A percentile compares a stretch with the other conserved stretches of the same genome.
Evolutionary conservation across 2,797 vertebrate species (phyloP).

Genomic region (Anas acuta): DNA sequence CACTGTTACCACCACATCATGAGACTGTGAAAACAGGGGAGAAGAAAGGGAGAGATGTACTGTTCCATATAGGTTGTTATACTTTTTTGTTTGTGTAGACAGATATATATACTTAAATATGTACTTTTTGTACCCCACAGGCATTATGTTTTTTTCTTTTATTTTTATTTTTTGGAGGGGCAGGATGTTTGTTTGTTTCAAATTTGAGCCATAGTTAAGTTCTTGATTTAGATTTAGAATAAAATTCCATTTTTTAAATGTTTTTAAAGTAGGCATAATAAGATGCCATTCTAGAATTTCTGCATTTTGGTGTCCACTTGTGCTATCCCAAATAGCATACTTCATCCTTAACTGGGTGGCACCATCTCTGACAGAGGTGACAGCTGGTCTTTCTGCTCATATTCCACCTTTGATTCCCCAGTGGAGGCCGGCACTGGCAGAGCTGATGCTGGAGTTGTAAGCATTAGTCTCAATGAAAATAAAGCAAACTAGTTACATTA

Average conservation of each 20-base stretch:
- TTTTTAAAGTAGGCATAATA: background rate
- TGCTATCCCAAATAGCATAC: background rate
- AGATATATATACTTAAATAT: fast-evolving
- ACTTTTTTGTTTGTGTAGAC: background rate
- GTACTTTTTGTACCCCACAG: background rate
- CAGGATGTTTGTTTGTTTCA: too few species aligned
- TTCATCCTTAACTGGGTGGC: background rate
- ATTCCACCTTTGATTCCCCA: background rate
- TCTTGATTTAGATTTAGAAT: background rate
- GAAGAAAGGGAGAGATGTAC: background rate
- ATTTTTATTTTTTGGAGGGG: too few species aligned
- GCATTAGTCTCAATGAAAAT: background rate
- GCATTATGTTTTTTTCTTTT: background rate
- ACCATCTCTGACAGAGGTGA: background rate
- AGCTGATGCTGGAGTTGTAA: background rate
- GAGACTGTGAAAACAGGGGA: background rate
- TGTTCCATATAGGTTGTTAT: background rate
- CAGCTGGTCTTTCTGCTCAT: background rate
- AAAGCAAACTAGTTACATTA: fast-evolving
- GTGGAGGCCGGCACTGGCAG: background rate
- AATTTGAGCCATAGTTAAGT: background rate
- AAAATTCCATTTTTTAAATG: background rate
- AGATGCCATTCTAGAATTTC: background rate
- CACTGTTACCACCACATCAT: background rate
- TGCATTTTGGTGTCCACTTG: background rate